Percentiles rank a stretch among this genome's conserved stretches.
These are phyloP conservation scores for Lota lota DNA, from an alignment of 2,113 vertebrate species.

Conservation along the genomic window DNA sequence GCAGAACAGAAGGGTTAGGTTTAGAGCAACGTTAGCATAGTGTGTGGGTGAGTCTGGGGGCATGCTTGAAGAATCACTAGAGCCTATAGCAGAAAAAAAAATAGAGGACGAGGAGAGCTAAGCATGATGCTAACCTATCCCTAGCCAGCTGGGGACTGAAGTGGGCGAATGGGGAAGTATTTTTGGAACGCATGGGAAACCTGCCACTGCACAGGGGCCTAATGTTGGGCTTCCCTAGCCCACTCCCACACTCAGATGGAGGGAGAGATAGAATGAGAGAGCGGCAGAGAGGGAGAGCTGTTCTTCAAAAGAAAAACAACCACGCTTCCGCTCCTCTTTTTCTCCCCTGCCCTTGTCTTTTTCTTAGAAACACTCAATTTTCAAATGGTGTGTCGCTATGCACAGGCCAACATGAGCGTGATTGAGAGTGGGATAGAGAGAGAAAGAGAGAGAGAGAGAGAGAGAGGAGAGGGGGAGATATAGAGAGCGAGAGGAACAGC, in stretches of 20 bases:
- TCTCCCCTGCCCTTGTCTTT: conserved; percentile 51
- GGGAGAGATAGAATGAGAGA: conserved; percentile 45
- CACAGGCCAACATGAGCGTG: conserved; percentile 51
- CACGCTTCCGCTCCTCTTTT: conserved; percentile 65
- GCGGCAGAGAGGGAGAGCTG: conserved; percentile 43
- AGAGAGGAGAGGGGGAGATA: conserved; percentile 48
- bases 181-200: conserved; percentile 78
- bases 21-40: conserved; percentile 42
- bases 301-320: conserved; percentile 68
- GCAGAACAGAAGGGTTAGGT: conserved; percentile 60
- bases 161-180: conserved; percentile 78
- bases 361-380: conserved; percentile 49
- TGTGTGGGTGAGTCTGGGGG: conserved; percentile 66
- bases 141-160: conserved; percentile 71
- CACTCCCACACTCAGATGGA: conserved; percentile 71
- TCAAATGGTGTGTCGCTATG: conserved; percentile 65
- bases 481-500: conserved; percentile 35
- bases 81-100: conserved; percentile 54
- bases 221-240: conserved; percentile 79
- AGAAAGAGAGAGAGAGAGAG: conserved; percentile 58
- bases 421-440: conserved; percentile 25
- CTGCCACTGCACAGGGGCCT: conserved; percentile 74
- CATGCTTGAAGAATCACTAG: conserved; percentile 61
- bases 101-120: conserved; percentile 59
- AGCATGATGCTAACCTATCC: conserved; percentile 63